Conservation (phyloP, 2,797 vertebrate species). For the Geotrypetes seraphini region DNA sequence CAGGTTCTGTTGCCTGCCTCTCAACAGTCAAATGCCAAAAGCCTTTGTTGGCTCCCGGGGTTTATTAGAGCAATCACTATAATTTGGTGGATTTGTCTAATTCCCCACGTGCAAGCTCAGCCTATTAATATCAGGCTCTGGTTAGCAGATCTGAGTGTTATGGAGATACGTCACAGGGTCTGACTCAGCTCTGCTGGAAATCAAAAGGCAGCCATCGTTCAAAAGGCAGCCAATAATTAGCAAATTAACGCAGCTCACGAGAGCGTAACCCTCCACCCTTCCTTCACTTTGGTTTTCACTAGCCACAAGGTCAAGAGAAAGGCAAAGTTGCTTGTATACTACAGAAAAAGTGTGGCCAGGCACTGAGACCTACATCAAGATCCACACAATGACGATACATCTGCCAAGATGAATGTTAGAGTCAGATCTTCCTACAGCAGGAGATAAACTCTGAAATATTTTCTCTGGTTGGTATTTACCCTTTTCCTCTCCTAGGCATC, state of each 20-base stretch:
- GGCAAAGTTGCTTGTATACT: not conserved
- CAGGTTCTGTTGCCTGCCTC: constrained; percentile 1
- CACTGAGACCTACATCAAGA: too few species aligned
- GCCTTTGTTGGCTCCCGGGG: constrained; percentile 7
- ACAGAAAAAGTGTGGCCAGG: too few species aligned
- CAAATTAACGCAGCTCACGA: constrained; percentile 17
- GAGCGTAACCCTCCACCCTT: constrained; percentile 8
- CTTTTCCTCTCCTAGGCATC: too few species aligned
- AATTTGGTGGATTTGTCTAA: constrained; percentile 34
- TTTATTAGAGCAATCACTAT: constrained; percentile 30
- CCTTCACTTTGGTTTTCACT: constrained; percentile 2
- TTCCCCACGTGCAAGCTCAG: constrained; percentile 19
- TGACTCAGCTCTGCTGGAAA: constrained; percentile 21
- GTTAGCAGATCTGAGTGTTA: constrained; percentile 13
- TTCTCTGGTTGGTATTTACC: too few species aligned
- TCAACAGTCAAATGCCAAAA: constrained; percentile 7
- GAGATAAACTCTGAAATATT: too few species aligned
- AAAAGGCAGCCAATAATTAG: constrained; percentile 31
- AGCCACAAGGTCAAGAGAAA: not conserved
- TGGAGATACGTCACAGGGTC: constrained; percentile 11
- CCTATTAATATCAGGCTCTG: constrained; percentile 20
- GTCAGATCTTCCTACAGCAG: too few species aligned
- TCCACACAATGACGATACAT: too few species aligned
- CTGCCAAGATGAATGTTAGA: too few species aligned
- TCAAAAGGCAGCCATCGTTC: constrained; percentile 20